These are phyloP conservation scores for Lucilia sericata DNA, from an alignment of 1,140 invertebrate species.

Conservation along the genomic window DNA sequence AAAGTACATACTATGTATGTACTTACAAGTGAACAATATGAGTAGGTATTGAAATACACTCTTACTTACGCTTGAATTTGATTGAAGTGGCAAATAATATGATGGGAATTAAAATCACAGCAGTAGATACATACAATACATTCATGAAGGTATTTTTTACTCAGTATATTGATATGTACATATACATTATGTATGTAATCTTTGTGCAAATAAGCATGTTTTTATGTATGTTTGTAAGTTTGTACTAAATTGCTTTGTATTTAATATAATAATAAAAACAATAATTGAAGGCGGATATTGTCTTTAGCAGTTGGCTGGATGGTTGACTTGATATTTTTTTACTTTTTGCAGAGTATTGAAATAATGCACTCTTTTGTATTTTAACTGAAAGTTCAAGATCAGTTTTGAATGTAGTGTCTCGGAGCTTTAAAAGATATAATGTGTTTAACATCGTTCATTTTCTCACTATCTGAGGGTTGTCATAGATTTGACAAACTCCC, in stretches of 20 bases:
- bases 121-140: neutral
- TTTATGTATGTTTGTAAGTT: no score
- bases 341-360: neutral
- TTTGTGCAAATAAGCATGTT: no score
- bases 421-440: no score
- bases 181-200: neutral
- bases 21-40: neutral
- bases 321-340: neutral
- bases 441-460: no score
- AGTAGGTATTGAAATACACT: neutral
- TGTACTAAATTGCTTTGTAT: neutral
- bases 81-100: constrained; percentile 8
- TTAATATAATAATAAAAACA: neutral
- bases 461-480: no score
- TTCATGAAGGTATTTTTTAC: neutral
- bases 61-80: neutral
- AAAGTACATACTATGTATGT: neutral
- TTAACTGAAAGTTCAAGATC: no score
- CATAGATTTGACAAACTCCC: no score
- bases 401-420: no score
- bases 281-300: constrained; percentile 19
- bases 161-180: neutral
- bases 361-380: neutral
- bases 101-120: constrained; percentile 8
- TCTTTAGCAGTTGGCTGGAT: neutral